A percentile compares a stretch with the other conserved stretches of the same genome.
Conservation (phyloP, 2,113 vertebrate genomes). For the Dascyllus trimaculatus region DNA sequence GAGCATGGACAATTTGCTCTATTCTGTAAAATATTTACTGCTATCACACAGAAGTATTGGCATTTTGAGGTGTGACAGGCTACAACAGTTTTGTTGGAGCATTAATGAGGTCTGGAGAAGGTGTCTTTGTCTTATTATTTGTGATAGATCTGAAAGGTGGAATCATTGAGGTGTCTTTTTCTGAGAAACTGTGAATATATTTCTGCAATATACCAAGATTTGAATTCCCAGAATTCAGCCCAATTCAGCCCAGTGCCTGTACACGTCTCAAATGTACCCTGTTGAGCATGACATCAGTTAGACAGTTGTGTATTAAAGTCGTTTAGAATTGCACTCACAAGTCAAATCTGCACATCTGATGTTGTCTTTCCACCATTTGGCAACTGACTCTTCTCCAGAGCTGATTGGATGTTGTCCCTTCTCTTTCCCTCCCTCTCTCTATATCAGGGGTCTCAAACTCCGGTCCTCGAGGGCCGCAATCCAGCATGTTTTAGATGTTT, state of each 20-base stretch:
- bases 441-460: too few relatives aligned
- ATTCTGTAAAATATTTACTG: not conserved
- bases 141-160: too few relatives aligned
- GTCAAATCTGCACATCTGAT: slow-evolving; percentile 66
- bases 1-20: not conserved
- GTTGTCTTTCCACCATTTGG: slow-evolving; percentile 16
- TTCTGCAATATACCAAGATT: not conserved
- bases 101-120: not conserved
- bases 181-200: not conserved
- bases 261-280: not conserved
- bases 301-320: slow-evolving; percentile 23
- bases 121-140: not conserved
- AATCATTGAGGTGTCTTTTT: not conserved
- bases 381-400: slow-evolving; percentile 44
- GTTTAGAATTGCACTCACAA: slow-evolving; percentile 42
- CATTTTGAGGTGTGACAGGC: not conserved
- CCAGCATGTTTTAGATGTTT: too few relatives aligned
- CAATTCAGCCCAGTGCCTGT: not conserved
- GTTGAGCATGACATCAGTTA: slow-evolving; percentile 19
- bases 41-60: too few relatives aligned
- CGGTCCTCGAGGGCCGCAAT: too few relatives aligned
- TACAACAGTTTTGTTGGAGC: not conserved
- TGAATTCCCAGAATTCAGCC: not conserved
- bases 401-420: slow-evolving; percentile 54
- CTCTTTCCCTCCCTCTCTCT: not conserved